Evolutionary conservation across 1,140 invertebrate genomes (phyloP).

Genomic region (Lysiphlebus fabarum): DNA sequence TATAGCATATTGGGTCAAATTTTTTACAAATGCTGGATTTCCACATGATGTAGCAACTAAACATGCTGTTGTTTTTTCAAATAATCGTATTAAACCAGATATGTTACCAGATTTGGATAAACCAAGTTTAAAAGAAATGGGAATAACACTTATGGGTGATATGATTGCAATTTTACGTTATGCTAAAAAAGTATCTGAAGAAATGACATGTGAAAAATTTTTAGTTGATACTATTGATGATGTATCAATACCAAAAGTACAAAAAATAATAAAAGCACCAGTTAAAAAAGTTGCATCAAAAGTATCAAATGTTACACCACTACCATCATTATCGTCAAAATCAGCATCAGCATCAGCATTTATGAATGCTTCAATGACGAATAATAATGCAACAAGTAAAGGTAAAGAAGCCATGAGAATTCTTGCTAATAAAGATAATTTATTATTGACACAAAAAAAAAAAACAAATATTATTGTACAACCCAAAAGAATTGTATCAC

Average conservation of each 20-base stretch:
- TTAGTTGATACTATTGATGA: slow-evolving; percentile 46
- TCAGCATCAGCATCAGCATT: too few species aligned
- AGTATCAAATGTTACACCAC: slow-evolving; percentile 4
- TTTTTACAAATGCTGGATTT: slow-evolving; percentile 70
- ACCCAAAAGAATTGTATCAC: slow-evolving; percentile 25
- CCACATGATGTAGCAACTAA: slow-evolving; percentile 64
- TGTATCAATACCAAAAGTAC: neutral
- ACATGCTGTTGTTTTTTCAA: slow-evolving; percentile 72
- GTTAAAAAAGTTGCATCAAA: slow-evolving; percentile 36
- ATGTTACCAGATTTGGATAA: slow-evolving; percentile 74
- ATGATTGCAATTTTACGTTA: slow-evolving; percentile 74
- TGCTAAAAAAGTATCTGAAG: slow-evolving; percentile 66
- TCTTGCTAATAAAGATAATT: neutral
- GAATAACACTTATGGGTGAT: slow-evolving; percentile 71
- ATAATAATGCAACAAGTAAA: too few species aligned
- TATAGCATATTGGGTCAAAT: slow-evolving; percentile 64
- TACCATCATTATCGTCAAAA: too few species aligned
- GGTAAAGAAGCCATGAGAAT: too few species aligned
- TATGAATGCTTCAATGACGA: too few species aligned
- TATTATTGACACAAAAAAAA: too few species aligned
- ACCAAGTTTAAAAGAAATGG: slow-evolving; percentile 73
- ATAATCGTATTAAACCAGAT: slow-evolving; percentile 70
- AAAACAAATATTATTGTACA: too few species aligned
- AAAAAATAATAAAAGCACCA: slow-evolving; percentile 17
- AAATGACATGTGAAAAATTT: slow-evolving; percentile 55